Evolutionary conservation across 2,113 vertebrate genomes (phyloP), one percentile per base, ranked within the genome.

Genomic region (Petromus typicus): DNA sequence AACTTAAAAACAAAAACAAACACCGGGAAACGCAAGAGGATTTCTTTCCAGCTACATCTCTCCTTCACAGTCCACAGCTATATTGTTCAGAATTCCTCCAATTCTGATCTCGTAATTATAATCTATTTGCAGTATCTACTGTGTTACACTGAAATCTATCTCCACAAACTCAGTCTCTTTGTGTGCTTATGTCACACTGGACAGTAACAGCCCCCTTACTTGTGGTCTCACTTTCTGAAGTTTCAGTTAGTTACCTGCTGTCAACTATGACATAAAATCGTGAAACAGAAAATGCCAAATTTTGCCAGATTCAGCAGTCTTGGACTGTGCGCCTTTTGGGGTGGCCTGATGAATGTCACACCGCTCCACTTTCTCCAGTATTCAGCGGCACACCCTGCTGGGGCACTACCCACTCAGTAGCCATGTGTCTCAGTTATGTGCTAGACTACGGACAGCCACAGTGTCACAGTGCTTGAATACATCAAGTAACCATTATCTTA

Each of bases 61-160:
- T 67, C n/a, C 56, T 79, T 51, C n/a, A 59, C 16, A 84, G 61
- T 66, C 80, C 81, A 81, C 37, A 87, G 56, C 6, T 93, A 73
- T 9, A 73, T 4, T 43, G 9, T 83, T 84, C 6, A 1, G 30
- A 93, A 90, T 95, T 83, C 40, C 40, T 93, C 61, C 82, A 56
- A 64, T 40, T 90, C 57, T 87, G 27, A 54, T 69, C 40, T 89
- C 48, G 4, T 73, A 61, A 57, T 86, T 79, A 25, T 43, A 73
- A 71, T 86, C 27, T 71, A 94, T 63, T 73, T 85, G n/a, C 40
- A 90, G 84, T 34, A 96, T 73, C 48, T 63, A 61, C 48, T 85
- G 63, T 43, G 22, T 25, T 79, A 13, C 30, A 91, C 23, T 66
- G 25, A 87, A 86, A 83, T 79, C 61, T 87, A 34, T 88, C 86